Conservation (phyloP, 2,888 invertebrate species). For the Cyclophora albipunctata region DNA sequence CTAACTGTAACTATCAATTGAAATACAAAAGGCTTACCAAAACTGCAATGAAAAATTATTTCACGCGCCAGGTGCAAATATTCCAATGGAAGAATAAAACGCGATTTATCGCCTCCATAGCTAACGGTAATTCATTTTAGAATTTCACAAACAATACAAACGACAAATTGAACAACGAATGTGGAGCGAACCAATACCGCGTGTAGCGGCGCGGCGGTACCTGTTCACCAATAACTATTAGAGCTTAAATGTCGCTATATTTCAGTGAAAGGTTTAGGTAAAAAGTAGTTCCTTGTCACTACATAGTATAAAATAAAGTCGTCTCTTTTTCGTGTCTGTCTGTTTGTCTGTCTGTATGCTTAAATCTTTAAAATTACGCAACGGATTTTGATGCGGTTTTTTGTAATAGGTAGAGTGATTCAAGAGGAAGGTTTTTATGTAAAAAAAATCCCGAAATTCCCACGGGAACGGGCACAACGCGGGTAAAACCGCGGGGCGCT, state of each 20-base stretch:
- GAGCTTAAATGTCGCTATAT: neutral
- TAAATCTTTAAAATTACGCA: too few relatives aligned
- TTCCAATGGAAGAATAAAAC: slow-evolving; percentile 30
- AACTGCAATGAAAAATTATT: slow-evolving; percentile 28
- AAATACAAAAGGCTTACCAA: slow-evolving; percentile 16
- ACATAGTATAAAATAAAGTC: neutral
- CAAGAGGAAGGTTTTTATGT: too few relatives aligned
- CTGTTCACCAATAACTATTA: neutral
- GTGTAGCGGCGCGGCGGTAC: neutral
- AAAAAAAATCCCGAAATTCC: neutral
- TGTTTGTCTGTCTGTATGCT: too few relatives aligned
- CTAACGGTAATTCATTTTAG: slow-evolving; percentile 34
- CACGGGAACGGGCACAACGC: too few relatives aligned
- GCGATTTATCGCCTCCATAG: slow-evolving; percentile 30
- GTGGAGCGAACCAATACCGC: neutral
- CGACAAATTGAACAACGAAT: slow-evolving; percentile 1
- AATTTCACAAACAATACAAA: slow-evolving; percentile 34
- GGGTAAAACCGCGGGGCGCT: too few relatives aligned
- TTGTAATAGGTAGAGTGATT: too few relatives aligned
- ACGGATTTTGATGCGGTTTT: too few relatives aligned
- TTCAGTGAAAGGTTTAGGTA: neutral
- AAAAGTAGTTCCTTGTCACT: neutral
- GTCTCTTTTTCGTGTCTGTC: too few relatives aligned
- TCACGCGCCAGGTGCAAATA: slow-evolving; percentile 31
- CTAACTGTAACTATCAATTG: slow-evolving; percentile 5